phyloP scores from a whole-genome alignment of 2,113 vertebrate genomes.

The Gallinago media region DNA sequence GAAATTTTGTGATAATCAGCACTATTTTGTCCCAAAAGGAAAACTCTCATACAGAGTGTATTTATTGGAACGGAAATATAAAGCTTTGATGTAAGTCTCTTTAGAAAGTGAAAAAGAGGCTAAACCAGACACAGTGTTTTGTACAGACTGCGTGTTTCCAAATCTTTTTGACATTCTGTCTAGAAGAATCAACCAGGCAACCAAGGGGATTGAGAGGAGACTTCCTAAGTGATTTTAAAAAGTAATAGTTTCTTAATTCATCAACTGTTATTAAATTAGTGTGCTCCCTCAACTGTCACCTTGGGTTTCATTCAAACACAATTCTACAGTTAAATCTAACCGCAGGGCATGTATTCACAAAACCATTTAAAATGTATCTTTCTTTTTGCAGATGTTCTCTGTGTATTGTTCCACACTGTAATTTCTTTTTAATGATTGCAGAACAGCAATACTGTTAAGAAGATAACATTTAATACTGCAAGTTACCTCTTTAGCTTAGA shows the following conservation, averaged over 20 bases:
- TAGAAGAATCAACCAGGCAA: conserved; percentile 57
- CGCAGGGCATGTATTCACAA: conserved; percentile 22
- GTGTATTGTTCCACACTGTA: background rate
- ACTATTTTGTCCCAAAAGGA: background rate
- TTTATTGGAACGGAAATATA: conserved; percentile 37
- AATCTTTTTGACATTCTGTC: conserved; percentile 75
- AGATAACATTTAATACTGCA: background rate
- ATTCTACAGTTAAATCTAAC: background rate
- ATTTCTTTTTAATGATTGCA: background rate
- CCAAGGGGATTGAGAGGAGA: conserved; percentile 45
- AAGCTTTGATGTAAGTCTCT: conserved; percentile 33
- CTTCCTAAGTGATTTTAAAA: conserved; percentile 65
- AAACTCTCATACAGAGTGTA: background rate
- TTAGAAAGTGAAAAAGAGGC: conserved; percentile 33
- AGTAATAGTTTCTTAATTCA: conserved; percentile 63
- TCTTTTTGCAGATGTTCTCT: conserved; percentile 28
- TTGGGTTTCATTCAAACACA: conserved; percentile 8
- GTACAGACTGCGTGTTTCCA: conserved; percentile 19
- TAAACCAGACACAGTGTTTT: conserved; percentile 23
- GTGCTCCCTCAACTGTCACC: conserved; percentile 52
- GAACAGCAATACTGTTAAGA: background rate
- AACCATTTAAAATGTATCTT: background rate
- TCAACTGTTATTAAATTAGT: conserved; percentile 65
- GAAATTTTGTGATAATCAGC: background rate
- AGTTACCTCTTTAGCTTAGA: background rate